Evolutionary conservation across 2,888 invertebrate genomes (phyloP).

Genomic region (Pyrrhia umbra): DNA sequence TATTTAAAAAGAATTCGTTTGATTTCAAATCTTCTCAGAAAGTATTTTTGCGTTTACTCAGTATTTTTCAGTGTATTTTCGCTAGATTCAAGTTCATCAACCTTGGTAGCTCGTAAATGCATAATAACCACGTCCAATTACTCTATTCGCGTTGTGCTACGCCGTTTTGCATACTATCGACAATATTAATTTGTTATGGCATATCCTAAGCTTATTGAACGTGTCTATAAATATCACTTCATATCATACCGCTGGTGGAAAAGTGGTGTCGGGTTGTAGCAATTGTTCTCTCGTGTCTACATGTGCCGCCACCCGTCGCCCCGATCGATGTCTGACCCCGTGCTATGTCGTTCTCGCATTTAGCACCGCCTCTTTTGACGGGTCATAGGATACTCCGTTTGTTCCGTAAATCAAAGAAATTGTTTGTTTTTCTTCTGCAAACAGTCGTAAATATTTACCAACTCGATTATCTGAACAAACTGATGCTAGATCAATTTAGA

Average conservation of each 20-base stretch:
- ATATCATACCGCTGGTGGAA: conserved; percentile 56
- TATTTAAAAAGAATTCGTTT: background rate
- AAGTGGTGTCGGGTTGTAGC: conserved; percentile 66
- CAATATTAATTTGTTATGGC: conserved; percentile 60
- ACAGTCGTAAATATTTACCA: background rate
- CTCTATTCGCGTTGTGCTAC: conserved; percentile 39
- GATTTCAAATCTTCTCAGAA: background rate
- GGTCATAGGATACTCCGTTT: conserved; percentile 65
- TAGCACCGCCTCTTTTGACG: conserved; percentile 76
- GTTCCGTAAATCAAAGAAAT: conserved; percentile 57
- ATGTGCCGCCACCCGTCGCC: conserved; percentile 67
- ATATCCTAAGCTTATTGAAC: conserved; percentile 56
- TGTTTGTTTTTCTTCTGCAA: conserved; percentile 28
- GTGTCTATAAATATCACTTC: conserved; percentile 48
- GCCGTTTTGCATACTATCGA: conserved; percentile 55
- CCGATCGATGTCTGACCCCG: conserved; percentile 87
- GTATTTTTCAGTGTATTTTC: conserved; percentile 1
- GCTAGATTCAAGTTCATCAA: conserved; percentile 44
- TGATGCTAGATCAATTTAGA: conserved; percentile 7
- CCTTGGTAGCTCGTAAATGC: conserved; percentile 37
- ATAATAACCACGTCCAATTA: conserved; percentile 44
- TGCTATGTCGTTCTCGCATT: conserved; percentile 80
- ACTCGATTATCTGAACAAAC: background rate
- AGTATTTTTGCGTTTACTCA: background rate
- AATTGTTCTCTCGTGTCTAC: conserved; percentile 72